Conservation (phyloP, 2,888 invertebrate genomes). For the Uropetala carovei region DNA sequence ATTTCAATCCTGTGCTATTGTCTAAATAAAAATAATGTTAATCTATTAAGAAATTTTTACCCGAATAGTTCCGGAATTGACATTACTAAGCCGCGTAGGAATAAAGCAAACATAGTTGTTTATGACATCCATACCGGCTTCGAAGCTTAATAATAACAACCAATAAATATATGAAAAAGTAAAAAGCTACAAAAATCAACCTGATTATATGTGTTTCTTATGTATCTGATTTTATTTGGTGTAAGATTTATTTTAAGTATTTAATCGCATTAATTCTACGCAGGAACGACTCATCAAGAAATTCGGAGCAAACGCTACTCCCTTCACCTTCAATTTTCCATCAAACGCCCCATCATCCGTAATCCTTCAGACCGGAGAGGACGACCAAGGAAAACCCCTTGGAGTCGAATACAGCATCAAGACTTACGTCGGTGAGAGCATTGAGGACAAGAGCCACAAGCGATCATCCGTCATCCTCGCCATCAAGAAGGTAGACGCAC, state of each 20-base stretch:
- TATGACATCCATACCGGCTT: no score
- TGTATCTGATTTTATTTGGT: no score
- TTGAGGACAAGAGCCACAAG: conserved; percentile 91
- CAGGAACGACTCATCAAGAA: conserved; percentile 88
- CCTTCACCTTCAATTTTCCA: conserved; percentile 91
- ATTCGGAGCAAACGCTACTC: conserved; percentile 87
- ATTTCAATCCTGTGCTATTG: no score
- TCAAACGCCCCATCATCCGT: conserved; percentile 90
- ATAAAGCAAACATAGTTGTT: no score
- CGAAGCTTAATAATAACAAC: no score
- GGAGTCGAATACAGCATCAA: conserved; percentile 90
- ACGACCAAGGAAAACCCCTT: conserved; percentile 90
- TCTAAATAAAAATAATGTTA: no score
- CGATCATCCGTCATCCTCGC: conserved; percentile 90
- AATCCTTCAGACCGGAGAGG: conserved; percentile 87
- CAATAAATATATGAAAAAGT: no score
- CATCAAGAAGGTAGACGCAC: conserved; percentile 84
- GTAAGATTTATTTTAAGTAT: background rate
- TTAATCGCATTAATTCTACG: conserved; percentile 54
- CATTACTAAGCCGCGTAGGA: no score
- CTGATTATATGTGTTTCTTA: no score
- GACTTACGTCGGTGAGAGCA: conserved; percentile 88
- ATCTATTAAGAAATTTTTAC: no score
- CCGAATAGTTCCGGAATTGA: no score
- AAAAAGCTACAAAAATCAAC: no score